These are phyloP conservation scores for Ladona fulva DNA, from an alignment of 1,140 invertebrate genomes.

Conservation along the genomic window DNA sequence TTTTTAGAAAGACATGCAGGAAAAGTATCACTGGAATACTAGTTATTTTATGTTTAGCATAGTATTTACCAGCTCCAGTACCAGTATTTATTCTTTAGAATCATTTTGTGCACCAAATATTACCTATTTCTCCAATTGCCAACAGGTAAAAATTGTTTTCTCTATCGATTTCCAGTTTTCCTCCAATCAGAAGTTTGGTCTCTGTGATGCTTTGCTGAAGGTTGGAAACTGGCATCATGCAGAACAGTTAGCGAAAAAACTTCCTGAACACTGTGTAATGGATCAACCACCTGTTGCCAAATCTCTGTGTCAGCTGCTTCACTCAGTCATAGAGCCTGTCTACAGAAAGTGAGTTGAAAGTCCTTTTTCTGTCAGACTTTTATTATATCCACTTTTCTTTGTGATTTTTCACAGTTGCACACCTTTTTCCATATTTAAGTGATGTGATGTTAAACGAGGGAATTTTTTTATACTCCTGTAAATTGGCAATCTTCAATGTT, in stretches of 20 bases:
- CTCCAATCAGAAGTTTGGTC: conserved; percentile 86
- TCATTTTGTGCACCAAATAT: conserved; percentile 14
- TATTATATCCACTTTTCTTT: no score
- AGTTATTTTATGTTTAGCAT: no score
- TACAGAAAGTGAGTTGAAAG: conserved; percentile 64
- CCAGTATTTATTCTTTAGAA: no score
- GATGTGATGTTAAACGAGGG: no score
- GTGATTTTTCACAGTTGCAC: no score
- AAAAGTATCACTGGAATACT: no score
- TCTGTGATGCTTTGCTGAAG: conserved; percentile 79
- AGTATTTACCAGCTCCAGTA: no score
- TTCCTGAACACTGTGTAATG: conserved; percentile 74
- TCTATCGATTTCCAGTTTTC: conserved; percentile 36
- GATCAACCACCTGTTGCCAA: conserved; percentile 69
- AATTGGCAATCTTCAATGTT: no score
- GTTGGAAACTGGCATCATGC: conserved; percentile 88
- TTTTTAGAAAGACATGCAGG: no score
- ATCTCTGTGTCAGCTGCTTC: conserved; percentile 70
- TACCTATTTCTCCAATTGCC: conserved; percentile 12
- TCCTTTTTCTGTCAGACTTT: no score
- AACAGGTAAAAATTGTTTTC: not conserved
- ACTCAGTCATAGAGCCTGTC: conserved; percentile 77
- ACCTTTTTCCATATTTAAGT: no score
- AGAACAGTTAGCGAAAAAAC: conserved; percentile 59
- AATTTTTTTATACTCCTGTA: no score